Percentiles rank a stretch among this genome's conserved stretches.
Evolutionary conservation across 2,888 invertebrate species (phyloP).

Genomic region (Cephus spinipes): DNA sequence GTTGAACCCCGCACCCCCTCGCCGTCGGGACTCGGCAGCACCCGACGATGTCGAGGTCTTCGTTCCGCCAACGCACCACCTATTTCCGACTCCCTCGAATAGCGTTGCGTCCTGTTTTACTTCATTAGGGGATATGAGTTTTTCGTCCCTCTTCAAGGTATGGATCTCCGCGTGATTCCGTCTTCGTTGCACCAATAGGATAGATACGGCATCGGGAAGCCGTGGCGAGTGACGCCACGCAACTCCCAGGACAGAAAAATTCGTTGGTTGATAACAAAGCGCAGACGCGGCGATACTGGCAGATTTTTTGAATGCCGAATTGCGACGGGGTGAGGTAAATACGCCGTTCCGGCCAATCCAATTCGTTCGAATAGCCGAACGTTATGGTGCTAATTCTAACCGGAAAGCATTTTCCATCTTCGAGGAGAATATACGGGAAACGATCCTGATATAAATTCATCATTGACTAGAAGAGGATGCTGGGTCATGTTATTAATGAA

Average conservation of each 20-base stretch:
- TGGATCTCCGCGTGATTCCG: not conserved
- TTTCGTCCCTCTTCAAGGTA: conserved; percentile 29
- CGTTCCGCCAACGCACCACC: conserved; percentile 12
- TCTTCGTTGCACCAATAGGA: conserved; percentile 26
- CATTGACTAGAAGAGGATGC: not conserved
- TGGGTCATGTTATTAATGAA: not conserved
- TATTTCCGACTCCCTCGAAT: conserved; percentile 12
- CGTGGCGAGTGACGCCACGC: not conserved
- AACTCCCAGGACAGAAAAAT: not conserved
- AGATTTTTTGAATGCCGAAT: conserved; percentile 3
- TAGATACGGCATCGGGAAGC: not conserved
- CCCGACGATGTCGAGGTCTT: not conserved
- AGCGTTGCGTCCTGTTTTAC: conserved; percentile 47
- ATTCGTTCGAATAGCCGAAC: conserved; percentile 21
- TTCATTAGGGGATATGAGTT: conserved; percentile 59
- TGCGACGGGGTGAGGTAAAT: conserved; percentile 13
- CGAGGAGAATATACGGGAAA: not conserved
- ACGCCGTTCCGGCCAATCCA: conserved; percentile 22
- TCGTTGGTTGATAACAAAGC: not conserved
- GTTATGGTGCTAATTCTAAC: conserved; percentile 23
- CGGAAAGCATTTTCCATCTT: not conserved
- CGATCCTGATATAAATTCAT: not conserved
- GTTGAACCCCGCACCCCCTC: not conserved
- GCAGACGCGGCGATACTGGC: not conserved
- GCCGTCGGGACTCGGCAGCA: not conserved